phyloP scores from a whole-genome alignment of 2,113 vertebrate genomes.

The Anthoscopus minutus region DNA sequence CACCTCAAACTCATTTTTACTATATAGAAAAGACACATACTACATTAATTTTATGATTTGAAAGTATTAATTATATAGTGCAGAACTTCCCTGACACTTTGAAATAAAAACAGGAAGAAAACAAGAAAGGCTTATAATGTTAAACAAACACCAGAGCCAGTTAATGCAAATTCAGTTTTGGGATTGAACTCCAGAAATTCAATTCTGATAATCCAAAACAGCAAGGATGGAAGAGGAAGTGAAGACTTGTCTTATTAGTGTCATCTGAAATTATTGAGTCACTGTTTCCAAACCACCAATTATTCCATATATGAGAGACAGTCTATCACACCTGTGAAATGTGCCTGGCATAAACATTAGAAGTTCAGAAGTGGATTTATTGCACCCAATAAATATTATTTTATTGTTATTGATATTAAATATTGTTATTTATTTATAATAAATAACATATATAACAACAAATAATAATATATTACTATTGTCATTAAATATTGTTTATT shows the following conservation, averaged over 20 bases:
- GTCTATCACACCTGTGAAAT: background rate
- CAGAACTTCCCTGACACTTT: background rate
- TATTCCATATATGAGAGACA: background rate
- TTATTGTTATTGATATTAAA: no score
- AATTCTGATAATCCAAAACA: background rate
- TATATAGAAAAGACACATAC: background rate
- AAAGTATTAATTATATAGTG: background rate
- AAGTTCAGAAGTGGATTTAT: background rate
- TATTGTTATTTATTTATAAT: no score
- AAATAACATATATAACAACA: no score
- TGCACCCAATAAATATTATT: background rate
- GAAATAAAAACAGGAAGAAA: background rate
- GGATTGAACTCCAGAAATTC: background rate
- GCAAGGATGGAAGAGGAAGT: background rate
- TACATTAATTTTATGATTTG: background rate
- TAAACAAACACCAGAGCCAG: background rate
- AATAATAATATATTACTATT: no score
- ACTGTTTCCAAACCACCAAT: background rate
- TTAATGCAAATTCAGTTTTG: background rate
- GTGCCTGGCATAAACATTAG: background rate
- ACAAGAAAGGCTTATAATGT: background rate
- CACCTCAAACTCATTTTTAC: background rate
- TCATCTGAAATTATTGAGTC: background rate
- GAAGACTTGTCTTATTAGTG: background rate
- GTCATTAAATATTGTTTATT: no score